These are phyloP conservation scores for Geothlypis trichas DNA, from an alignment of 2,113 vertebrate genomes.

Conservation along the genomic window DNA sequence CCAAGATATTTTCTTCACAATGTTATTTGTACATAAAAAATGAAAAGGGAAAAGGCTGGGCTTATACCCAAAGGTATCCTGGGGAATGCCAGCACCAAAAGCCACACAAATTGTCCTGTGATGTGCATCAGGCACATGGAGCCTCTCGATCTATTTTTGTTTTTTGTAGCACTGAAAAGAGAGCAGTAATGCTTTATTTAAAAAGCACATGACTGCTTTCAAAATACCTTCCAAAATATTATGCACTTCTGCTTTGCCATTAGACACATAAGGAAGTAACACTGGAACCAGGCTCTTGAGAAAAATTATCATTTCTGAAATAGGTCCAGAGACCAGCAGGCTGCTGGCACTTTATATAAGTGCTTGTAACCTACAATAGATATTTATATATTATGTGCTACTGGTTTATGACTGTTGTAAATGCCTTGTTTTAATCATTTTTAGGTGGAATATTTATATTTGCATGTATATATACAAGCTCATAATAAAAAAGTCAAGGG, in stretches of 20 bases:
- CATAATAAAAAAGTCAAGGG: not conserved
- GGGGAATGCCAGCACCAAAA: not conserved
- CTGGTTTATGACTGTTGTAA: not conserved
- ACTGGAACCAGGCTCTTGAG: not conserved
- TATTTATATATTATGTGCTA: not conserved
- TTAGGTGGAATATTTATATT: not conserved
- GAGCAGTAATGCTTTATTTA: not conserved
- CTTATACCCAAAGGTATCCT: not conserved
- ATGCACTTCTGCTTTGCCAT: not conserved
- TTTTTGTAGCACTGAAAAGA: not conserved
- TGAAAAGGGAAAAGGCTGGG: not conserved
- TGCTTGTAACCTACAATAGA: not conserved
- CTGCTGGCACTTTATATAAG: not conserved
- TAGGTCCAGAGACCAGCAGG: not conserved
- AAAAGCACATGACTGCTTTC: constrained; percentile 1
- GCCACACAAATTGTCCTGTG: not conserved
- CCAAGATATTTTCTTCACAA: not conserved
- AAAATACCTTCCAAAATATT: not conserved
- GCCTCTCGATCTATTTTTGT: constrained; percentile 11
- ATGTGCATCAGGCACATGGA: not conserved
- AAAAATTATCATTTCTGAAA: not conserved
- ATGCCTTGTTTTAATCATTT: not conserved
- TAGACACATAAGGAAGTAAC: not conserved
- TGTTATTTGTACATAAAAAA: not conserved
- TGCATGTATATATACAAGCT: not conserved